Evolutionary conservation across 2,888 invertebrate species (phyloP).

Genomic region (Mesorhabditis belari): DNA sequence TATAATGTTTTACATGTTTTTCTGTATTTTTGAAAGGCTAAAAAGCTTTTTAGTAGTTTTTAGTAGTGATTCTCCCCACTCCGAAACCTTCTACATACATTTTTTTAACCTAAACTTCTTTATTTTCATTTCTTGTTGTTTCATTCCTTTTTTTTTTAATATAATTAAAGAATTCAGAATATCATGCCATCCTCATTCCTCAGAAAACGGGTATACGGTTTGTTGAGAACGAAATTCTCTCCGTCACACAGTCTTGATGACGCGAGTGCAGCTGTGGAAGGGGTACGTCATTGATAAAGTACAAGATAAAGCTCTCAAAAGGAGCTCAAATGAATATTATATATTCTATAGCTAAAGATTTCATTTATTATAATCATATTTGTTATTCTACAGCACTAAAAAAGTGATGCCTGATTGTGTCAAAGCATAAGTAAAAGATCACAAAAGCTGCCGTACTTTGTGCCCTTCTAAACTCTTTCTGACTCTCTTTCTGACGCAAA

Average conservation of each 20-base stretch:
- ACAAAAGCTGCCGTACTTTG: too few species aligned
- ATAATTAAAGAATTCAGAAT: neutral
- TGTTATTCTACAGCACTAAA: constrained; percentile 1
- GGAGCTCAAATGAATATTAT: neutral
- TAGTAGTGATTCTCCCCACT: neutral
- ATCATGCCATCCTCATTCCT: constrained; percentile 36
- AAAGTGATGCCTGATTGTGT: neutral
- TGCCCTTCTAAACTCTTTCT: neutral
- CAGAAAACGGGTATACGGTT: constrained; percentile 39
- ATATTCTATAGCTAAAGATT: neutral
- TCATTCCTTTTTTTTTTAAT: neutral
- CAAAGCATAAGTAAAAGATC: neutral
- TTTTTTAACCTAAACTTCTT: neutral
- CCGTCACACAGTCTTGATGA: constrained; percentile 24
- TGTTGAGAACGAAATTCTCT: constrained; percentile 38
- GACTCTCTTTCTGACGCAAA: neutral
- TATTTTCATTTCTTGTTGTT: constrained; percentile 3
- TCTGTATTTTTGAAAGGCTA: neutral
- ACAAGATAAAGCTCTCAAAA: neutral
- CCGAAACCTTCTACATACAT: neutral
- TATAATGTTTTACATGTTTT: neutral
- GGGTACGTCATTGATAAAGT: neutral
- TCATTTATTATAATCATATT: constrained; percentile 7
- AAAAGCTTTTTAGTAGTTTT: neutral
- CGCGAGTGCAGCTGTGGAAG: constrained; percentile 6